A percentile compares a stretch with the other conserved stretches of the same genome.
These are phyloP conservation scores for Orbicella faveolata DNA, from an alignment of 64 coral and sea anemone genomes.

Conservation along the genomic window DNA sequence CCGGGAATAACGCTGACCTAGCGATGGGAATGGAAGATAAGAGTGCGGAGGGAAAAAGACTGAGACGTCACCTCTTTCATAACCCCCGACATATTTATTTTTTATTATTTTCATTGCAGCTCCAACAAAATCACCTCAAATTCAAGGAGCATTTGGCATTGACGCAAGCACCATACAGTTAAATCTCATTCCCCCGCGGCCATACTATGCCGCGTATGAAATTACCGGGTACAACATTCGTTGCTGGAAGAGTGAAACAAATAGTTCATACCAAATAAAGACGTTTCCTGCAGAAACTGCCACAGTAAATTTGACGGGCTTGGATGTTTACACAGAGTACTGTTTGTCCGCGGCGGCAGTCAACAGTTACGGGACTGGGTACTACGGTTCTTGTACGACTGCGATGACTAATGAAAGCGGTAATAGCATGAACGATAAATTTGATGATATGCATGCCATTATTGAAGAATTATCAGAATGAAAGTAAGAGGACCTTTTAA, in stretches of 20 bases:
- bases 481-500: neutral
- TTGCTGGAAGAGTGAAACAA: neutral
- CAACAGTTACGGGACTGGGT: neutral
- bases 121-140: conserved; percentile 4
- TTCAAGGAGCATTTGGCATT: neutral
- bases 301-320: neutral
- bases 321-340: conserved; percentile 2
- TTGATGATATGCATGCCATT: no score
- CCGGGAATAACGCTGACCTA: no score
- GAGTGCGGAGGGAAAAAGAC: no score
- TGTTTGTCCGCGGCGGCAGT: neutral
- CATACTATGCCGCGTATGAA: conserved; percentile 18
- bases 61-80: neutral
- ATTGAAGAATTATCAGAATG: neutral
- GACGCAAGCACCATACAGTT: neutral
- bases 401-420: conserved; percentile 2
- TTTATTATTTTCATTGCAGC: neutral
- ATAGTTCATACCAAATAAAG: neutral
- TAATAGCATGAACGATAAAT: neutral
- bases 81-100: neutral
- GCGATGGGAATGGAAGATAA: no score
- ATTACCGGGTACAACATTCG: neutral
- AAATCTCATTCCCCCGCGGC: neutral
- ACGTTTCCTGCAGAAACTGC: neutral
- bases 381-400: neutral